Evolutionary conservation across 2,797 vertebrate species (phyloP), one percentile per base, ranked within the genome.

Genomic region (Megalops cyprinoides): DNA sequence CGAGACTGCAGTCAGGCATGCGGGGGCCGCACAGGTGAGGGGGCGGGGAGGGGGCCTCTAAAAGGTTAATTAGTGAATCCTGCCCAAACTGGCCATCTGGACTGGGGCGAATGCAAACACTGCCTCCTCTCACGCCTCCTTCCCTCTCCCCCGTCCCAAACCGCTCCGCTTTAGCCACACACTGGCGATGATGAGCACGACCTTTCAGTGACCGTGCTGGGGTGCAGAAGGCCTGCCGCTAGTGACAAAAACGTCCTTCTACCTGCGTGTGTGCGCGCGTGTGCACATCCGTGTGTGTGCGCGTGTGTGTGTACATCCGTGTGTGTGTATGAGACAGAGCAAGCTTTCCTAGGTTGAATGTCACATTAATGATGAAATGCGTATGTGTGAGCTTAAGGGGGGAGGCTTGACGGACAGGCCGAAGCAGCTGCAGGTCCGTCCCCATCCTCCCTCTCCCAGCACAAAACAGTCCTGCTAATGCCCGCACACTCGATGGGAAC

Each of bases 21-120:
- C 79, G 62, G 77, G 84, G 83, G 85, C 78, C 80, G 67, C 83
- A 80, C 82, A 85, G 84, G 82, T 81, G 82, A 79, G 78, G 84
- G 53, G 76, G 55, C 37, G 39, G 42, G 20, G 46, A n/a, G 79
- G 79, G 62, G 65, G 76, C 53, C 81, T 82, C 82, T 87, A 87
- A 88, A 87, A 88, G 86, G 88, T 88, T 89, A 88, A 89, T 86
- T 89, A 89, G 87, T 76, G 80, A 89, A 84, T 82, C 83, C 77
- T 86, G 80, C 81, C 84, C 85, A 86, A 87, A 89, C 84, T 82
- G 83, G 83, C 88, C 88, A 88, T 89, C 87, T 89, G 86, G 87
- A 84, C 80, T 55, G 76, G 58, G 67, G n/a, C 55, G 74, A 74
- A 74, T 69, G 58, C 69, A 62, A 79, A 62, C 81, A 62, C 53